phyloP scores from a whole-genome alignment of 2,888 invertebrate genomes.

The Phasia obesa region DNA sequence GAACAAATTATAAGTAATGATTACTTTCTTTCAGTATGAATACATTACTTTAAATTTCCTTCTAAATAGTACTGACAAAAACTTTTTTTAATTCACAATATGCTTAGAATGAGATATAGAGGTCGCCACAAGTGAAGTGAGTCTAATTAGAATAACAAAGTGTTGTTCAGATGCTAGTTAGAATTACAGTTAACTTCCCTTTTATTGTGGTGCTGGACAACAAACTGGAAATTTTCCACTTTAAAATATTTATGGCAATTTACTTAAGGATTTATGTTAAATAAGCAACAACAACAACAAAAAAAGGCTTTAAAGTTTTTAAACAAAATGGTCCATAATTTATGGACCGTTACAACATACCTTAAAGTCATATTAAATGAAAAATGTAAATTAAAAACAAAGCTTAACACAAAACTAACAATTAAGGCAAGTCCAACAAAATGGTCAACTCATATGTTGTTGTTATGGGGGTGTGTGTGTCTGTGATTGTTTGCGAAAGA shows the following conservation, averaged over 20 bases:
- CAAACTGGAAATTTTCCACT: conserved; percentile 29
- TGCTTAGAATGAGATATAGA: conserved; percentile 32
- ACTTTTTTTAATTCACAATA: not conserved
- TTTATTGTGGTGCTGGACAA: not conserved
- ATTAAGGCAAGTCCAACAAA: conserved; percentile 22
- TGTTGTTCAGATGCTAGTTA: conserved; percentile 54
- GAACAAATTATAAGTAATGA: no score
- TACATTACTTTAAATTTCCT: conserved; percentile 9
- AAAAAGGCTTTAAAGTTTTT: conserved; percentile 3
- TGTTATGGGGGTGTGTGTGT: no score
- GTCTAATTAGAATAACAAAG: conserved; percentile 76
- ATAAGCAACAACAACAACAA: conserved; percentile 32
- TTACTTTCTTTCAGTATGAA: not conserved
- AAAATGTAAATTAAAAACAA: conserved; percentile 46
- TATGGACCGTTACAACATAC: conserved; percentile 28
- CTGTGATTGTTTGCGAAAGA: not conserved
- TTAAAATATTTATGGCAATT: conserved; percentile 74
- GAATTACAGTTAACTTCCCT: not conserved
- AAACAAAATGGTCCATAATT: conserved; percentile 43
- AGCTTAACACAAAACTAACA: conserved; percentile 22
- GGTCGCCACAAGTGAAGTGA: conserved; percentile 40
- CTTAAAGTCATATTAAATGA: conserved; percentile 44
- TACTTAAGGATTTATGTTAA: conserved; percentile 82
- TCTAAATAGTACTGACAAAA: not conserved
- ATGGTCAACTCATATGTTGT: conserved; percentile 47